phyloP scores from a whole-genome alignment of 2,797 vertebrate genomes.

The Pipistrellus kuhlii region DNA sequence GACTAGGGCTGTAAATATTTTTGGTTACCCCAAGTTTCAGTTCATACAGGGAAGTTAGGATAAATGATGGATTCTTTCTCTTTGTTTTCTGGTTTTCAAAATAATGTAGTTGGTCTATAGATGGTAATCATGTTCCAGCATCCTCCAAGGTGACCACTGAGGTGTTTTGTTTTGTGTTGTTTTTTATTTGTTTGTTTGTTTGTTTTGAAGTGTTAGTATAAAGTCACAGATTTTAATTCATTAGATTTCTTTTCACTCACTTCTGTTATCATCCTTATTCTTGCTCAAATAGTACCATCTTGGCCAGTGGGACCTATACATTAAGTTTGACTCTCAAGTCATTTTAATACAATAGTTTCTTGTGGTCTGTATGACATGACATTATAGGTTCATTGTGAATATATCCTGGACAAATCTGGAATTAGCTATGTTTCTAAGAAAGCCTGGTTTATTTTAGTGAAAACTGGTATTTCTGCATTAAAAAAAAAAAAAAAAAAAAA shows the following conservation, averaged over 20 bases:
- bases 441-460: not conserved
- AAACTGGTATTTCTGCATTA: not conserved
- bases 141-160: not conserved
- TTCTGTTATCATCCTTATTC: not conserved
- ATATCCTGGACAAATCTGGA: not conserved
- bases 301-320: not conserved
- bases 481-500: not conserved
- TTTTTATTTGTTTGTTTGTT: no score
- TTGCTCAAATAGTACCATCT: not conserved
- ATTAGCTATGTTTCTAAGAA: not conserved
- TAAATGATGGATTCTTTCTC: not conserved
- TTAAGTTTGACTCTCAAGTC: not conserved
- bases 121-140: not conserved
- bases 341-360: not conserved
- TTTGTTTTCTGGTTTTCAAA: conserved; percentile 20
- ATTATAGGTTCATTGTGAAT: not conserved
- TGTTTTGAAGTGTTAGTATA: not conserved
- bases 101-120: not conserved
- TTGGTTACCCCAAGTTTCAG: not conserved
- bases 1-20: not conserved
- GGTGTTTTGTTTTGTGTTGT: fast-evolving
- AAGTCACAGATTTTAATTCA: not conserved
- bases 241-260: not conserved
- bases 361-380: not conserved
- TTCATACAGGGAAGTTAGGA: not conserved